phyloP scores from a whole-genome alignment of 1,140 invertebrate genomes.

The Phymorhynchus buccinoides region DNA sequence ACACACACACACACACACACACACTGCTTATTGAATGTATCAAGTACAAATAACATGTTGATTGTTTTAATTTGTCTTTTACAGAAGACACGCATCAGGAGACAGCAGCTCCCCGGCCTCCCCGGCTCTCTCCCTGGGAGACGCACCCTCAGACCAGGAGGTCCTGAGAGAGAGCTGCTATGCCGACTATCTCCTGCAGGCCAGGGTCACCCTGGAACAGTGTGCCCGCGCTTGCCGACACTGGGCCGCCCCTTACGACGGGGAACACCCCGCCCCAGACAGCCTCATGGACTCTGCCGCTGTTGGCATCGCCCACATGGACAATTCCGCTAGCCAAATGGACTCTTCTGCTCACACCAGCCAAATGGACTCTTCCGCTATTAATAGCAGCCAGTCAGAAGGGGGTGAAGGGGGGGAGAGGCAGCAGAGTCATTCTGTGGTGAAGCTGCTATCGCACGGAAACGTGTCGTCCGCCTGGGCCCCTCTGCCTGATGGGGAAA shows the following conservation, averaged over 20 bases:
- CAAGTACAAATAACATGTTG: no score
- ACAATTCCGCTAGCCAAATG: no score
- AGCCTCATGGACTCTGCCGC: conserved; percentile 44
- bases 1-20: no score
- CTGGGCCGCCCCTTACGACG: conserved; percentile 87
- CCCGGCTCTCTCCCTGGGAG: not conserved
- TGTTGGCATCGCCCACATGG: not conserved
- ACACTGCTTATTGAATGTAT: not conserved
- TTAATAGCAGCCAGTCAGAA: not conserved
- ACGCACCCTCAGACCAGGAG: not conserved
- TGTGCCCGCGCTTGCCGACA: conserved; percentile 82
- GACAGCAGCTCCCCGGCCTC: not conserved
- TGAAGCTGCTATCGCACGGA: conserved; percentile 37
- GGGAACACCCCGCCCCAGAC: conserved; percentile 75
- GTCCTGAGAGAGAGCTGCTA: conserved; percentile 67
- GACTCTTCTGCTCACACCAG: not conserved
- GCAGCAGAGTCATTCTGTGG: not conserved
- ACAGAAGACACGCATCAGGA: conserved; percentile 1
- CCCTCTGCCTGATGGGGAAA: not conserved
- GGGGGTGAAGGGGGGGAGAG: not conserved
- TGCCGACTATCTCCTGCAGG: conserved; percentile 81
- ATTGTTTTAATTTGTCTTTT: no score
- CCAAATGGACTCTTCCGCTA: not conserved
- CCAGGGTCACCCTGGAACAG: conserved; percentile 82
- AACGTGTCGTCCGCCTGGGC: conserved; percentile 1